Percentiles rank a stretch among this genome's conserved stretches.
Evolutionary conservation across 2,888 invertebrate genomes (phyloP).

Genomic region (Amphipoea oculea): DNA sequence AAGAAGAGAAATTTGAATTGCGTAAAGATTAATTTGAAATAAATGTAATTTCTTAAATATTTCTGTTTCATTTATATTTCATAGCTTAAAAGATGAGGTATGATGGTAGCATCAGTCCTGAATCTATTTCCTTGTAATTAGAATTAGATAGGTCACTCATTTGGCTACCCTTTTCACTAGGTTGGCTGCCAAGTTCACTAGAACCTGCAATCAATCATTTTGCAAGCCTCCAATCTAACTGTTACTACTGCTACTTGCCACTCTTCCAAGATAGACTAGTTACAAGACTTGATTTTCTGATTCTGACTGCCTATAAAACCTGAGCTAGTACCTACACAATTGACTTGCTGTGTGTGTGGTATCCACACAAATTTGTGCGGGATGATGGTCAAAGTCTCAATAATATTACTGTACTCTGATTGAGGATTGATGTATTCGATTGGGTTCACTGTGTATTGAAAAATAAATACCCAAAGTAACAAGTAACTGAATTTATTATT

Average conservation of each 20-base stretch:
- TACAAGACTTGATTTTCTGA: background rate
- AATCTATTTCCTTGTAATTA: background rate
- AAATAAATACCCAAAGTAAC: conserved; percentile 66
- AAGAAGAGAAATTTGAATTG: conserved; percentile 94
- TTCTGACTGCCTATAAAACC: background rate
- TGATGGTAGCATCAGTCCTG: background rate
- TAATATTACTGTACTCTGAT: background rate
- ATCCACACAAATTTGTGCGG: background rate
- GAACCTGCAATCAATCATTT: background rate
- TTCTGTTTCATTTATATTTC: conserved; percentile 42
- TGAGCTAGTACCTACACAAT: background rate
- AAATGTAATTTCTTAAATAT: conserved; percentile 65
- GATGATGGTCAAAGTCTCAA: background rate
- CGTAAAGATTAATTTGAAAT: conserved; percentile 94
- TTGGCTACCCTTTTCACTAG: background rate
- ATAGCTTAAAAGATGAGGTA: background rate
- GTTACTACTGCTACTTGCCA: background rate
- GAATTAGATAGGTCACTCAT: background rate
- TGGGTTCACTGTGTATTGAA: background rate
- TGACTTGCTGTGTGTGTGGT: background rate
- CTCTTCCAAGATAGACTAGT: background rate
- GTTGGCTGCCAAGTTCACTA: background rate
- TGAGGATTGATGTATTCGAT: background rate
- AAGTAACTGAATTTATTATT: conserved; percentile 84
- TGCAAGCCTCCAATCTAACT: background rate